Conservation (phyloP, 2,113 vertebrate genomes). For the Myotis lucifugus region DNA sequence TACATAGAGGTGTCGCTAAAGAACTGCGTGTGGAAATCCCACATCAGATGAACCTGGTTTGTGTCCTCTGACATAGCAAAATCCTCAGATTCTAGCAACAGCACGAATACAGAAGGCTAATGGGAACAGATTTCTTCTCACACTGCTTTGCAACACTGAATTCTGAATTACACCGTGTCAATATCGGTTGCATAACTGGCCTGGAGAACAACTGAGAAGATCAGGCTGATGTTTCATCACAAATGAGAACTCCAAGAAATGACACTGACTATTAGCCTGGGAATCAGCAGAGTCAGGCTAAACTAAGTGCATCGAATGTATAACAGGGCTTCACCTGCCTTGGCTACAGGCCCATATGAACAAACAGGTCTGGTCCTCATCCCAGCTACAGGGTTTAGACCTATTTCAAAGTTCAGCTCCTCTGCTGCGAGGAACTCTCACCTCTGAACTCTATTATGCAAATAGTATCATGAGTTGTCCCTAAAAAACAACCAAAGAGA, state of each 20-base stretch:
- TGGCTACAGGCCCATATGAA: neutral
- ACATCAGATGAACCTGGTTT: neutral
- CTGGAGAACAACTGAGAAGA: neutral
- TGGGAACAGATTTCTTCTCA: constrained; percentile 26
- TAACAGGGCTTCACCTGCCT: neutral
- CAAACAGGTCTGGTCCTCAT: neutral
- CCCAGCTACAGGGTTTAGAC: neutral
- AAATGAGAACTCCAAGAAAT: neutral
- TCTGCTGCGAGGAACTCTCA: neutral
- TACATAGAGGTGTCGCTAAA: neutral
- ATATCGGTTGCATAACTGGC: neutral
- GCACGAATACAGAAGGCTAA: neutral
- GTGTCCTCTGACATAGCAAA: neutral
- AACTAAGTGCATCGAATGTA: neutral
- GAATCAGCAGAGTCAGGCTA: neutral
- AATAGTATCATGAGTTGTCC: neutral
- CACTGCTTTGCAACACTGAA: neutral
- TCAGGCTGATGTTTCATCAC: neutral
- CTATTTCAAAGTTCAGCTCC: neutral
- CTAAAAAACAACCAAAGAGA: neutral
- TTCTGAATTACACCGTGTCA: neutral
- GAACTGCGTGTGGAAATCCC: neutral
- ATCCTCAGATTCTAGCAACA: neutral
- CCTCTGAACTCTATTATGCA: neutral
- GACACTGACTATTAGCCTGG: neutral